A percentile compares a stretch with the other conserved stretches of the same genome.
Evolutionary conservation across 2,888 invertebrate species (phyloP).

Genomic region (Aphodius granarius): DNA sequence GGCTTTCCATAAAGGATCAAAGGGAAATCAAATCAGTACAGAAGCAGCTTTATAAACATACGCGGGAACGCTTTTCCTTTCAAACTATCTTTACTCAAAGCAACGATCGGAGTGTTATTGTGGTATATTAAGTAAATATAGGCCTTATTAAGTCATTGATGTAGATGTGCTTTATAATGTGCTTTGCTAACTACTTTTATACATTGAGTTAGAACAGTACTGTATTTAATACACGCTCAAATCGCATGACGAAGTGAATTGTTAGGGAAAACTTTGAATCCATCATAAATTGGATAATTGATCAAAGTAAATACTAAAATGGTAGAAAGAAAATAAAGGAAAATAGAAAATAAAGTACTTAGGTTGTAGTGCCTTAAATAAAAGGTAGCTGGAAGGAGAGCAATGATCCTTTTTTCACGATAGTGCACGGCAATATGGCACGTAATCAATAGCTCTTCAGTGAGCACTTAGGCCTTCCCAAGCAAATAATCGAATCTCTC

Average conservation of each 20-base stretch:
- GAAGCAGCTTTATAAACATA: not conserved
- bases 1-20: not conserved
- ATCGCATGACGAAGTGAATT: not conserved
- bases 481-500: not conserved
- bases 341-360: not conserved
- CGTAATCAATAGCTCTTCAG: not conserved
- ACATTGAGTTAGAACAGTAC: too few relatives aligned
- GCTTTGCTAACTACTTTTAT: too few relatives aligned
- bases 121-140: too few relatives aligned
- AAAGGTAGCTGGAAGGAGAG: not conserved
- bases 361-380: not conserved
- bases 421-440: not conserved
- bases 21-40: not conserved
- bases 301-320: not conserved
- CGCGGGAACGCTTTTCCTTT: not conserved
- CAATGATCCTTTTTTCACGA: not conserved
- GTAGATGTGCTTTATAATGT: not conserved
- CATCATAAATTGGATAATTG: not conserved
- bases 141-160: not conserved
- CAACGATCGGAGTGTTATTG: not conserved
- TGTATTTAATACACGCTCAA: too few relatives aligned
- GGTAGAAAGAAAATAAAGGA: too few relatives aligned
- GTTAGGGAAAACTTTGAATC: not conserved
- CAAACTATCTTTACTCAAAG: too few relatives aligned
- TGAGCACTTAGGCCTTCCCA: not conserved